Conservation (phyloP, 2,113 vertebrate genomes). For the Ursus arctos region DNA sequence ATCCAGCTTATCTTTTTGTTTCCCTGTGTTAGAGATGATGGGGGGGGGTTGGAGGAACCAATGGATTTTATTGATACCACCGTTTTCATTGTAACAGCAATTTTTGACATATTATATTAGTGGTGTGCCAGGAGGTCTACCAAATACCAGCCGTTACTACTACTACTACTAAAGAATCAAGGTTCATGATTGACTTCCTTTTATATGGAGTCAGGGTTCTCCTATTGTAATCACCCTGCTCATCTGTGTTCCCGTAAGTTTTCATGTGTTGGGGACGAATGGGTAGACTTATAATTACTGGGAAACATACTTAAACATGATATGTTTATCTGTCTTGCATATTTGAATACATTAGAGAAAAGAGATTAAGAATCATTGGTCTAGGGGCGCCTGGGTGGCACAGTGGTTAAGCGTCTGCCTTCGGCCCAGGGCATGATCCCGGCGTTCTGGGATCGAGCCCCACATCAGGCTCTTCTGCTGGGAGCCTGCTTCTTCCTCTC, state of each 20-base stretch:
- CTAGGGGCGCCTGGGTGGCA: too few relatives aligned
- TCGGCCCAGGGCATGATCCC: too few relatives aligned
- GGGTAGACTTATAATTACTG: too few relatives aligned
- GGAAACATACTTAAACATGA: neutral
- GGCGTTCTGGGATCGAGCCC: too few relatives aligned
- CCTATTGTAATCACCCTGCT: neutral
- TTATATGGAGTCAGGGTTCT: neutral
- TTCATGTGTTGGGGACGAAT: neutral
- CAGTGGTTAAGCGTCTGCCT: too few relatives aligned
- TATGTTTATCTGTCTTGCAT: neutral
- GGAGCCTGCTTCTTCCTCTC: too few relatives aligned
- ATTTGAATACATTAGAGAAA: neutral
- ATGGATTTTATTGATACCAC: neutral
- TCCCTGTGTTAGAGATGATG: neutral
- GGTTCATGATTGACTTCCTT: neutral
- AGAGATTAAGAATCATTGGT: neutral
- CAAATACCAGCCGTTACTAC: neutral
- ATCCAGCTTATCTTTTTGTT: neutral
- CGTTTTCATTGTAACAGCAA: neutral
- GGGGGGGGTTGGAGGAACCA: neutral
- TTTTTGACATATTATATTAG: neutral
- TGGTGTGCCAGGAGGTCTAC: neutral
- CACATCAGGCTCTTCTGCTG: too few relatives aligned
- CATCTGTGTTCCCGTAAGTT: neutral
- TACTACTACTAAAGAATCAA: neutral